Evolutionary conservation across 2,113 vertebrate species (phyloP).

Genomic region (Cisticola juncidis): DNA sequence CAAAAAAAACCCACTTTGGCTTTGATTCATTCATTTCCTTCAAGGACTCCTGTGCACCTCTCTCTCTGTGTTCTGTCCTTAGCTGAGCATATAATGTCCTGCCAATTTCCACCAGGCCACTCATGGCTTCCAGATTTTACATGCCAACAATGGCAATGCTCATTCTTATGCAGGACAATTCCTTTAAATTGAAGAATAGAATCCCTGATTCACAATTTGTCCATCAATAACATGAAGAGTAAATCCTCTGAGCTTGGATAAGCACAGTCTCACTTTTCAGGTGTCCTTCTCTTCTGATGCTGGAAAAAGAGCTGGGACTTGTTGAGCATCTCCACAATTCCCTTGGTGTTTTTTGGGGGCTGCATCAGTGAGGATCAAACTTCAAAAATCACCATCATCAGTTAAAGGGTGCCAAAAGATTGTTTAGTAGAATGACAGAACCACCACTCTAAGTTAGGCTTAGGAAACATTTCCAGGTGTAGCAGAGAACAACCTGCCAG

Average conservation of each 20-base stretch:
- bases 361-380: not conserved
- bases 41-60: not conserved
- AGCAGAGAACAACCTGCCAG: conserved; percentile 15
- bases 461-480: not conserved
- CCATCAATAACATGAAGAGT: not conserved
- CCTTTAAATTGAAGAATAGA: not conserved
- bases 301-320: not conserved
- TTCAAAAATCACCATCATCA: not conserved
- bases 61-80: not conserved
- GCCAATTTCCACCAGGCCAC: not conserved
- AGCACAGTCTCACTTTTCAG: not conserved
- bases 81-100: not conserved
- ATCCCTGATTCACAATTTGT: not conserved
- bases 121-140: not conserved
- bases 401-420: not conserved
- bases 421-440: not conserved
- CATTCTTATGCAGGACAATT: not conserved
- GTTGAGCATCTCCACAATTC: not conserved
- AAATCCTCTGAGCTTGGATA: not conserved
- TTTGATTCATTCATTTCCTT: not conserved
- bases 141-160: not conserved
- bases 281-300: not conserved
- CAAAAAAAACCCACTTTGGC: too few species aligned
- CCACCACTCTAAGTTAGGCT: not conserved
- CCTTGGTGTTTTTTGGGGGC: not conserved